Evolutionary conservation across 2,113 vertebrate genomes (phyloP).

Genomic region (Aythya baeri): DNA sequence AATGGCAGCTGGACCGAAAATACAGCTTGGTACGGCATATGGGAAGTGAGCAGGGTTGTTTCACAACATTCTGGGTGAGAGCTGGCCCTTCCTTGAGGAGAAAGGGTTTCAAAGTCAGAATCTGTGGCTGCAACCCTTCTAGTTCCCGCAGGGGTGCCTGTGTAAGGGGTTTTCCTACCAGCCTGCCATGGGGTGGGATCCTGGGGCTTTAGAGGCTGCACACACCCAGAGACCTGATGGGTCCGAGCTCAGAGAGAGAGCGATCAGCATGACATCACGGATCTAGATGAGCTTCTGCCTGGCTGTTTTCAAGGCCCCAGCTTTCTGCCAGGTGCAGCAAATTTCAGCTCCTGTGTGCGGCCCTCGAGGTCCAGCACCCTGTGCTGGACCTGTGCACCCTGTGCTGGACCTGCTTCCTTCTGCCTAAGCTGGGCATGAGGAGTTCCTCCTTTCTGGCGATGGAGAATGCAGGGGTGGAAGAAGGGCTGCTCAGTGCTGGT

Average conservation of each 20-base stretch:
- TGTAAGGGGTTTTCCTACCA: neutral
- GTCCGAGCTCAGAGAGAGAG: neutral
- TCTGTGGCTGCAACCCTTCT: neutral
- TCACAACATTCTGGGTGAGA: neutral
- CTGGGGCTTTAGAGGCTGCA: neutral
- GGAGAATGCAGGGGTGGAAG: neutral
- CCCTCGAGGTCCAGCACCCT: neutral
- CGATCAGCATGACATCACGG: neutral
- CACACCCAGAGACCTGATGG: accelerated
- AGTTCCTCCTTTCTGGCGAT: neutral
- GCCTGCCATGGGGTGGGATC: accelerated
- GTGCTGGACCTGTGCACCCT: neutral
- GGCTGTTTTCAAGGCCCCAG: neutral
- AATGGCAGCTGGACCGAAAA: neutral
- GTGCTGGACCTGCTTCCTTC: neutral
- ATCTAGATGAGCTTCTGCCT: neutral
- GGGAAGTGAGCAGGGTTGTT: neutral
- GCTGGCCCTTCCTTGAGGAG: neutral
- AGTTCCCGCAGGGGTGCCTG: neutral
- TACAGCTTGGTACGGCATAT: neutral
- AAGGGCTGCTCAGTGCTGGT: neutral
- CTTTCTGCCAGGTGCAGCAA: neutral
- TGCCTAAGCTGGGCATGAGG: accelerated
- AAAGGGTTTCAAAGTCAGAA: neutral
- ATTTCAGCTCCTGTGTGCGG: accelerated